Conservation (phyloP, 2,797 vertebrate genomes). For the Limosa lapponica region DNA sequence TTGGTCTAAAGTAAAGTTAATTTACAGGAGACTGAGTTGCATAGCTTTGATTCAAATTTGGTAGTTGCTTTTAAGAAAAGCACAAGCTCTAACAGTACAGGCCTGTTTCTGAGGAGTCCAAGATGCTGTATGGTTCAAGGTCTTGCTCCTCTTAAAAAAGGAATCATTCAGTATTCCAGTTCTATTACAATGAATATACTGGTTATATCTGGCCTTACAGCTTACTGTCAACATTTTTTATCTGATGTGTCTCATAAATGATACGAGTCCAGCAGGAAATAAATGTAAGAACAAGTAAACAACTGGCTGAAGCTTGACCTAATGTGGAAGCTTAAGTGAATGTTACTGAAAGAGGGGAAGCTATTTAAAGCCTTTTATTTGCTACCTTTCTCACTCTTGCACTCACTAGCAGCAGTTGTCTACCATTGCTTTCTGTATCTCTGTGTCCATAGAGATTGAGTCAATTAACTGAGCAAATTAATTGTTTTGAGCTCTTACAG, state of each 20-base stretch:
- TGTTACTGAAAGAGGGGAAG: neutral
- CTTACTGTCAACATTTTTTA: neutral
- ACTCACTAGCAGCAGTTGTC: neutral
- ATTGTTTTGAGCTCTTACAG: neutral
- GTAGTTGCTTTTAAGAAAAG: neutral
- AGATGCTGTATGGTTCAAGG: neutral
- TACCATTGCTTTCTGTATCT: neutral
- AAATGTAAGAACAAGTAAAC: neutral
- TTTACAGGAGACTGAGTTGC: neutral
- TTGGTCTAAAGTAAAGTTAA: neutral
- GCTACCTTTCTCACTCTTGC: neutral
- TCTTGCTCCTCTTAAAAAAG: neutral
- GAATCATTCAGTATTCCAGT: neutral
- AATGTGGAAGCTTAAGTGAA: neutral
- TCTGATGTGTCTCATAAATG: neutral
- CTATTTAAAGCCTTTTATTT: slow-evolving; percentile 23
- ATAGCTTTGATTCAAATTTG: neutral
- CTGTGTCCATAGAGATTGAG: neutral
- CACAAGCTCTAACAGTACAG: neutral
- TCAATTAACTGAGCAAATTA: neutral
- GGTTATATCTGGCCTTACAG: neutral
- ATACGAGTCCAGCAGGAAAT: slow-evolving; percentile 1
- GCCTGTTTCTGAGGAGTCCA: neutral
- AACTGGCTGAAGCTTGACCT: slow-evolving; percentile 11
- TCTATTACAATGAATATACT: neutral